These are phyloP conservation scores for Temnothorax longispinosus DNA, from an alignment of 1,140 invertebrate species.

Conservation along the genomic window DNA sequence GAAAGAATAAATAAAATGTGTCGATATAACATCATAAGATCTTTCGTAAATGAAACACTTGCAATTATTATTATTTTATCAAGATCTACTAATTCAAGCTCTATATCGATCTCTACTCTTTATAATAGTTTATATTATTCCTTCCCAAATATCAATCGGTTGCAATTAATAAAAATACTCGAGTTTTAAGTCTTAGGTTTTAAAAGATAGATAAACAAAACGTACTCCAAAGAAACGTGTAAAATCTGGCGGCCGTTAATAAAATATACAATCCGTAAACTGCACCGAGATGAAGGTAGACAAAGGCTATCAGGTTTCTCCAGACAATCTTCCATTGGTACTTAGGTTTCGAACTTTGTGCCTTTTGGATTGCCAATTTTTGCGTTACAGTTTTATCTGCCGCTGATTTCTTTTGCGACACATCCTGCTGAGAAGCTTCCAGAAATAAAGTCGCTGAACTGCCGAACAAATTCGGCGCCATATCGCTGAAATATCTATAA, in stretches of 20 bases:
- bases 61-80: not conserved
- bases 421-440: conserved; percentile 82
- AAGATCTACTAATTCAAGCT: not conserved
- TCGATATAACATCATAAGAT: not conserved
- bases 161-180: conserved; percentile 19
- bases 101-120: not conserved
- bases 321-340: conserved; percentile 90
- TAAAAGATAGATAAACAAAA: conserved; percentile 31
- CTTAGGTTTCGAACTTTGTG: conserved; percentile 73
- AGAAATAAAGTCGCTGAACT: conserved; percentile 82
- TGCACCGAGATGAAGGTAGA: conserved; percentile 88
- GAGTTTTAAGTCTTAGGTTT: not conserved
- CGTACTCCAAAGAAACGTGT: conserved; percentile 87
- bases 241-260: conserved; percentile 84
- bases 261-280: conserved; percentile 89
- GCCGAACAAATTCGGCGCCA: conserved; percentile 85
- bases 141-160: not conserved
- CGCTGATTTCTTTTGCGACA: conserved; percentile 70
- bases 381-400: conserved; percentile 41
- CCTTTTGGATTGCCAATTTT: conserved; percentile 63
- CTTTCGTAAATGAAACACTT: not conserved
- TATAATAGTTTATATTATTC: not conserved
- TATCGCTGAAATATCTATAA: conserved; percentile 72
- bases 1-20: conserved; percentile 51
- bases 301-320: conserved; percentile 90